Evolutionary conservation across 2,888 invertebrate species (phyloP).

Genomic region (Heliconius aoede): DNA sequence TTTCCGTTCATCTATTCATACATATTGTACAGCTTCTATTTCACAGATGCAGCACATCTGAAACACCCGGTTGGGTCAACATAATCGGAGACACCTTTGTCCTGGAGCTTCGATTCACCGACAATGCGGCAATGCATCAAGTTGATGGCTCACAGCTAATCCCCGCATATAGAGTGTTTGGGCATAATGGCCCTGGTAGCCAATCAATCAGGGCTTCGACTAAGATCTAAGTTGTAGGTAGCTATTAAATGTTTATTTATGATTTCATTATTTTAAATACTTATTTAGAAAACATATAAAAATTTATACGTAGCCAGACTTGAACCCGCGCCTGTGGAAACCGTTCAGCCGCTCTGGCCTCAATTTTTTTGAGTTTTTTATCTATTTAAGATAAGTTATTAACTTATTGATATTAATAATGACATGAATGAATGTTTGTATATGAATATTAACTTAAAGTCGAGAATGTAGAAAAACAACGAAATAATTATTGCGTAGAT

Average conservation of each 20-base stretch:
- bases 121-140: slow-evolving; percentile 72
- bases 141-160: slow-evolving; percentile 65
- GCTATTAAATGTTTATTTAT: slow-evolving; percentile 18
- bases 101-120: slow-evolving; percentile 59
- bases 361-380: too few species aligned
- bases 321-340: too few species aligned
- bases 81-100: slow-evolving; percentile 62
- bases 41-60: slow-evolving; percentile 1
- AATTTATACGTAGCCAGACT: too few species aligned
- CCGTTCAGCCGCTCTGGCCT: too few species aligned
- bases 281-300: too few species aligned
- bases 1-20: background rate
- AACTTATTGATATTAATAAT: too few species aligned
- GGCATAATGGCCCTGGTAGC: slow-evolving; percentile 38
- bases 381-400: too few species aligned
- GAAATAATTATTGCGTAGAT: too few species aligned
- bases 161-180: slow-evolving; percentile 50
- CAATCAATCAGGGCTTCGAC: slow-evolving; percentile 39
- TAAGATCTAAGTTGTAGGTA: slow-evolving; percentile 28
- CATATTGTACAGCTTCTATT: background rate
- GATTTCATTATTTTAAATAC: background rate
- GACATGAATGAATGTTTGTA: too few species aligned
- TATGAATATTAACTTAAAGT: too few species aligned
- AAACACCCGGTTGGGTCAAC: slow-evolving; percentile 37
- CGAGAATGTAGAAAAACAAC: too few species aligned